Evolutionary conservation across 2,888 invertebrate genomes (phyloP).

Genomic region (Alsophila aescularia): DNA sequence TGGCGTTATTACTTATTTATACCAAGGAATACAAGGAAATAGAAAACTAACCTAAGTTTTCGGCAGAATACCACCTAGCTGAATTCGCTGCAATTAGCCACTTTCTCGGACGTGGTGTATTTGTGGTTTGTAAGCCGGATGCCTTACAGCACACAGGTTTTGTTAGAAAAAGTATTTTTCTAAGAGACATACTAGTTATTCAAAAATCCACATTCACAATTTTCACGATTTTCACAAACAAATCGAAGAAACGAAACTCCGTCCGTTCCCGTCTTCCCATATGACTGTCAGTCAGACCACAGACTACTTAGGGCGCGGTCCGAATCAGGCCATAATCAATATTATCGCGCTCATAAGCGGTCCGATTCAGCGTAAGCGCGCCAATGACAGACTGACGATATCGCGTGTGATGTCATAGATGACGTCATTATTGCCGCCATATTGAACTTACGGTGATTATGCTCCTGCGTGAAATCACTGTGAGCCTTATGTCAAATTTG

Average conservation of each 20-base stretch:
- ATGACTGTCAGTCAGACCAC: constrained; percentile 1
- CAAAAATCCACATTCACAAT: constrained; percentile 56
- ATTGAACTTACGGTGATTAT: too few species aligned
- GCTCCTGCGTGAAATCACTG: too few species aligned
- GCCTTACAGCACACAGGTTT: constrained; percentile 64
- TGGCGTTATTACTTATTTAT: neutral
- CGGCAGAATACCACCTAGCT: constrained; percentile 66
- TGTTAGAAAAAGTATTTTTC: constrained; percentile 70
- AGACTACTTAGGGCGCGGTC: too few species aligned
- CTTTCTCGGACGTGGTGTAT: constrained; percentile 61
- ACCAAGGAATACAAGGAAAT: neutral
- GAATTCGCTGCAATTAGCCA: constrained; percentile 62
- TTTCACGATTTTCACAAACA: constrained; percentile 39
- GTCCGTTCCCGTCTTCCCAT: too few species aligned
- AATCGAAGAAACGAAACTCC: constrained; percentile 39
- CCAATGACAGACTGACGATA: too few species aligned
- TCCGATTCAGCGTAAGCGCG: too few species aligned
- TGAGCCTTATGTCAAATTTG: too few species aligned
- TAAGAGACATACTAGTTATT: constrained; percentile 66
- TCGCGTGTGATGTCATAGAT: too few species aligned
- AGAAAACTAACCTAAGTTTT: constrained; percentile 76
- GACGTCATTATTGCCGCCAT: too few species aligned
- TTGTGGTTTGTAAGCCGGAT: constrained; percentile 57
- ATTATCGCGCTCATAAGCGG: too few species aligned
- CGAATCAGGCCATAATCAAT: too few species aligned